Evolutionary conservation across 1,140 invertebrate genomes (phyloP).

Genomic region (Galleria mellonella): DNA sequence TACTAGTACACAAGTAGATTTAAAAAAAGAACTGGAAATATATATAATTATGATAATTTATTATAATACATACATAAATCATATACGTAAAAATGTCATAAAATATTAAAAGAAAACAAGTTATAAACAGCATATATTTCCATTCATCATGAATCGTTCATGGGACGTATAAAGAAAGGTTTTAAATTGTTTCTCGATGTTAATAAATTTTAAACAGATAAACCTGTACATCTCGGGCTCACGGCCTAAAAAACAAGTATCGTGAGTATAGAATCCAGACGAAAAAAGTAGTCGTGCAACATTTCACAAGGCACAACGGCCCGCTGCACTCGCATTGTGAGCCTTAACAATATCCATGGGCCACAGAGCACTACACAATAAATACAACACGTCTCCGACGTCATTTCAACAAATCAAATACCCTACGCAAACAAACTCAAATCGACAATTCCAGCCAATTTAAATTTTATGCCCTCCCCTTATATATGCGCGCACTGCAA

Average conservation of each 20-base stretch:
- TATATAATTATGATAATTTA: not conserved
- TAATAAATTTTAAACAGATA: conserved; percentile 74
- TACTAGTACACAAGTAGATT: too few relatives aligned
- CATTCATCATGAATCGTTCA: conserved; percentile 62
- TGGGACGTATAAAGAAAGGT: conserved; percentile 61
- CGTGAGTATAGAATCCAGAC: conserved; percentile 71
- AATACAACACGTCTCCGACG: conserved; percentile 41
- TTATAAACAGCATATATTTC: conserved; percentile 51
- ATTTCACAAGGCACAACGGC: conserved; percentile 71
- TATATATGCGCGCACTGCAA: conserved; percentile 13
- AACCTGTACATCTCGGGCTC: conserved; percentile 71
- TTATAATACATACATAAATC: not conserved
- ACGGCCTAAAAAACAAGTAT: conserved; percentile 69
- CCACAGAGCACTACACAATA: conserved; percentile 49
- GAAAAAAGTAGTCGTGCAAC: conserved; percentile 74
- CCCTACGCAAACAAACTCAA: conserved; percentile 46
- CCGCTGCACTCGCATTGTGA: conserved; percentile 65
- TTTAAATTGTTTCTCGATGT: conserved; percentile 73
- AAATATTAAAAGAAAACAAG: conserved; percentile 17
- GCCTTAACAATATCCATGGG: conserved; percentile 64
- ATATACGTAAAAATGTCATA: conserved; percentile 22
- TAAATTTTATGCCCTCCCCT: conserved; percentile 36
- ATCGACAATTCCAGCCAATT: conserved; percentile 46
- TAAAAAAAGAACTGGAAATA: too few relatives aligned
- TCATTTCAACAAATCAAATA: conserved; percentile 54